A percentile compares a stretch with the other conserved stretches of the same genome.
phyloP scores from a whole-genome alignment of 2,797 vertebrate species.

The Neosilurus mollespiculum region DNA sequence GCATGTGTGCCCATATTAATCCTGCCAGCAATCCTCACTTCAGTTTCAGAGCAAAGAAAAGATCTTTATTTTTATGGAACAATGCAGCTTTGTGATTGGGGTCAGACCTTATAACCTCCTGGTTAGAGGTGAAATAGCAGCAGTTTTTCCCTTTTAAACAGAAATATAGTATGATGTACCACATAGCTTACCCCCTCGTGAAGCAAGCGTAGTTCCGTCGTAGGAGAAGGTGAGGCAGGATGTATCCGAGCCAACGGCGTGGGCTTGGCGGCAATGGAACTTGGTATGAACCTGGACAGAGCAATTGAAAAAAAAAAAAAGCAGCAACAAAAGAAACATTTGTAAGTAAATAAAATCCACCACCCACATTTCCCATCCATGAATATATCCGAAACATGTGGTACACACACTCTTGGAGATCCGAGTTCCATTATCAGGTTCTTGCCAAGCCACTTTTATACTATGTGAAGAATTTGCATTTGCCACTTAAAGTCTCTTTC shows the following conservation, averaged over 20 bases:
- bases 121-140: constrained; percentile 19
- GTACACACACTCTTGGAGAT: not conserved
- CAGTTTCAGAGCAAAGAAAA: constrained; percentile 39
- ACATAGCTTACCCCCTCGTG: constrained; percentile 84
- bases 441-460: constrained; percentile 35
- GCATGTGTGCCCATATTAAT: constrained; percentile 21
- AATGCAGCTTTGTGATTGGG: constrained; percentile 41
- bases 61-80: constrained; percentile 27
- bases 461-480: constrained; percentile 28
- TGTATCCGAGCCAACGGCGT: constrained; percentile 84
- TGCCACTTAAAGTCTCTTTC: constrained; percentile 52
- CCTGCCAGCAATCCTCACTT: constrained; percentile 32
- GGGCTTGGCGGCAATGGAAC: constrained; percentile 94
- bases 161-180: not conserved
- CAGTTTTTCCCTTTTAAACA: not conserved
- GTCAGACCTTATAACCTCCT: constrained; percentile 40
- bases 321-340: not conserved
- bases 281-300: constrained; percentile 89
- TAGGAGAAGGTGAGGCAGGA: constrained; percentile 92
- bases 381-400: constrained; percentile 7
- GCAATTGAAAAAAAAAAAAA: not conserved
- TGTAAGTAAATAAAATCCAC: constrained; percentile 20
- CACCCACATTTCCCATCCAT: constrained; percentile 38
- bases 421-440: not conserved
- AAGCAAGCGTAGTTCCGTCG: constrained; percentile 85